Conservation (phyloP, 2,113 vertebrate genomes). For the Sylvietta virens region DNA sequence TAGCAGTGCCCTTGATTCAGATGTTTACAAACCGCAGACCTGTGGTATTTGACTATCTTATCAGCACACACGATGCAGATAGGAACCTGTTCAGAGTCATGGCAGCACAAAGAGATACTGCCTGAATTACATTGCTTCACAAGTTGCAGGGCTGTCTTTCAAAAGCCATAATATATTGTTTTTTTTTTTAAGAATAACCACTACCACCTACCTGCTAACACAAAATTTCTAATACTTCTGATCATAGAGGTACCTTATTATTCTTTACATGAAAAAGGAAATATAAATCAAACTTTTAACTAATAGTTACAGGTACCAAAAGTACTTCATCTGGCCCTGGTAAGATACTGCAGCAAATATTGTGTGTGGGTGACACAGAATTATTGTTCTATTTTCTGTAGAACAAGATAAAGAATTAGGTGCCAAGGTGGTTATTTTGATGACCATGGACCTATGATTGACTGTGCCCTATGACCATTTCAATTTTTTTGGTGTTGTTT, state of each 20-base stretch:
- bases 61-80: neutral
- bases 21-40: conserved; percentile 36
- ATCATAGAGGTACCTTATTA: neutral
- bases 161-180: neutral
- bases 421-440: neutral
- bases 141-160: neutral
- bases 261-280: neutral
- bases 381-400: neutral
- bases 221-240: neutral
- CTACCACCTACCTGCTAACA: neutral
- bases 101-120: neutral
- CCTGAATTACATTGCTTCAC: neutral
- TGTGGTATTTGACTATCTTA: conserved; percentile 21
- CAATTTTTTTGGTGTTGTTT: neutral
- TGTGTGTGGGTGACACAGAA: neutral
- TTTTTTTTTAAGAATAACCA: neutral
- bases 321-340: neutral
- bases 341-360: neutral
- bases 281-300: neutral
- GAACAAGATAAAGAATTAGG: neutral
- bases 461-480: neutral
- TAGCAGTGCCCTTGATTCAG: conserved; percentile 12
- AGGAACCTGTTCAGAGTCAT: neutral
- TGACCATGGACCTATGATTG: neutral
- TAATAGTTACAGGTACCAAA: neutral